phyloP scores from a whole-genome alignment of 2,797 vertebrate species.

The Cirrhinus mrigala region DNA sequence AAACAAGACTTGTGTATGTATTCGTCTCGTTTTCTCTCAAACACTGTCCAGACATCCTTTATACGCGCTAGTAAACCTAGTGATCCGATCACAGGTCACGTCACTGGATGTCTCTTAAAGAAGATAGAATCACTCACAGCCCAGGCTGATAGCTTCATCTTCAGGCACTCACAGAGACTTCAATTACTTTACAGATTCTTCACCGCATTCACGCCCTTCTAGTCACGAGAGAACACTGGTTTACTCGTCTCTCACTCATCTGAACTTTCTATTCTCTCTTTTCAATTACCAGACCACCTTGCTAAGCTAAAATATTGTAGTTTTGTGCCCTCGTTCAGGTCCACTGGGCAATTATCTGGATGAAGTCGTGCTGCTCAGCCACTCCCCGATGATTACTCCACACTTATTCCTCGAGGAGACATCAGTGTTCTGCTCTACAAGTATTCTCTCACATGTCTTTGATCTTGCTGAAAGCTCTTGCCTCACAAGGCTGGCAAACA shows the following conservation, averaged over 20 bases:
- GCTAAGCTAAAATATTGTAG: constrained; percentile 7
- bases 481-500: constrained; percentile 32
- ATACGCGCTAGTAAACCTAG: not conserved
- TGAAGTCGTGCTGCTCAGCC: not conserved
- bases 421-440: constrained; percentile 9
- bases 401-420: constrained; percentile 20
- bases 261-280: constrained; percentile 12
- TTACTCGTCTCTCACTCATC: constrained; percentile 10
- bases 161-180: constrained; percentile 22
- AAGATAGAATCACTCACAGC: constrained; percentile 9
- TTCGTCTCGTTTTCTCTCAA: not conserved
- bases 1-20: too few relatives aligned
- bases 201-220: not conserved
- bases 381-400: constrained; percentile 28
- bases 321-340: constrained; percentile 15
- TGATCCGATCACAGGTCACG: not conserved
- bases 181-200: constrained; percentile 28
- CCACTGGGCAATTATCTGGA: constrained; percentile 29
- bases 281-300: not conserved
- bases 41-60: not conserved
- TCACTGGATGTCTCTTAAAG: not conserved
- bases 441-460: constrained; percentile 8
- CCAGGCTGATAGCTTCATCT: constrained; percentile 19
- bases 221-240: not conserved
- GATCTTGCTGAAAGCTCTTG: constrained; percentile 36